Evolutionary conservation across 2,888 invertebrate species (phyloP).

Genomic region (Taenaris catops): DNA sequence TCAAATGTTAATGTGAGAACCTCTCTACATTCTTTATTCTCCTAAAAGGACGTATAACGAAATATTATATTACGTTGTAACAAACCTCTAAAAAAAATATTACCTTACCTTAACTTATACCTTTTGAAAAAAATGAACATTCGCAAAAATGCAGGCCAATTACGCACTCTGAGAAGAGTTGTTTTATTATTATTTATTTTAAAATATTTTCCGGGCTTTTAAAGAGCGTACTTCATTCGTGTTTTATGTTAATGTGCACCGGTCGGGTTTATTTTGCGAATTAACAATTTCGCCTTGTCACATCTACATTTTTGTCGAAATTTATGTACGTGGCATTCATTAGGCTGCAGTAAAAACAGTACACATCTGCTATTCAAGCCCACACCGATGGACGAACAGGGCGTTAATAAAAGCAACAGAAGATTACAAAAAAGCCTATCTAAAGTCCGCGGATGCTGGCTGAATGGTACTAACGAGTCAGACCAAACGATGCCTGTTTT

Average conservation of each 20-base stretch:
- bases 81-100: too few relatives aligned
- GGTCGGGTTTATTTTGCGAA: slow-evolving; percentile 9
- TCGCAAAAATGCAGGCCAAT: too few relatives aligned
- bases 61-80: too few relatives aligned
- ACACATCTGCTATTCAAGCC: slow-evolving; percentile 23
- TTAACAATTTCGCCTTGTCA: slow-evolving; percentile 8
- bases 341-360: slow-evolving; percentile 17
- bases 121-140: too few relatives aligned
- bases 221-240: slow-evolving; percentile 1
- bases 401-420: slow-evolving; percentile 36
- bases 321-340: slow-evolving; percentile 14
- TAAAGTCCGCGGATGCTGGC: slow-evolving; percentile 37
- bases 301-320: slow-evolving; percentile 10
- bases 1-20: too few relatives aligned
- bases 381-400: slow-evolving; percentile 27
- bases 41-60: too few relatives aligned
- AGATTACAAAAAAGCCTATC: slow-evolving; percentile 41
- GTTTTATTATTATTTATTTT: neutral
- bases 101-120: too few relatives aligned
- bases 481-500: slow-evolving; percentile 41
- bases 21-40: too few relatives aligned
- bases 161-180: too few relatives aligned
- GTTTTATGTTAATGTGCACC: slow-evolving; percentile 6
- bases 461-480: slow-evolving; percentile 63
- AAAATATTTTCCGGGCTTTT: slow-evolving; percentile 1